Conservation (phyloP, 2,888 invertebrate genomes). For the Cantharis rufa region DNA sequence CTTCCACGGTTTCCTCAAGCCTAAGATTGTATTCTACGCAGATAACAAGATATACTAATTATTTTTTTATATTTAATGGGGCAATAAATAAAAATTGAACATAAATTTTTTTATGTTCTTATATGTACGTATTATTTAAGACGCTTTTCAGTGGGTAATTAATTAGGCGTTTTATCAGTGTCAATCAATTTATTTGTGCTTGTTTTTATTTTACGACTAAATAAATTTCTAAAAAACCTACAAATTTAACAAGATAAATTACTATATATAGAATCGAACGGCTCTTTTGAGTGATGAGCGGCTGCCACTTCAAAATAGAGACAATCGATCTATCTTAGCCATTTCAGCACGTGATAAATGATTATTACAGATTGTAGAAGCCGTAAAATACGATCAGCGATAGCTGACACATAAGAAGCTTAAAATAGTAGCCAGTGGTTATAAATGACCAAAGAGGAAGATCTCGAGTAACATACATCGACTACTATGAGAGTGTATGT, state of each 20-base stretch:
- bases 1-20: too few relatives aligned
- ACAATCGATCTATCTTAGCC: conserved; percentile 49
- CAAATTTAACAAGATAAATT: conserved; percentile 18
- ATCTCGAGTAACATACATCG: conserved; percentile 14
- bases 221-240: conserved; percentile 4
- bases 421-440: conserved; percentile 32
- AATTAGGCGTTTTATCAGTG: neutral
- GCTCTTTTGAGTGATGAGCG: conserved; percentile 44
- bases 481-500: conserved; percentile 6
- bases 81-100: neutral
- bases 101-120: too few relatives aligned
- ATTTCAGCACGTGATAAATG: conserved; percentile 48
- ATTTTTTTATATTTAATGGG: neutral
- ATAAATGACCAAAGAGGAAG: conserved; percentile 25
- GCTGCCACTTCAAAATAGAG: conserved; percentile 47
- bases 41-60: neutral
- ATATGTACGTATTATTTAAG: neutral
- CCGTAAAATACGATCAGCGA: conserved; percentile 39
- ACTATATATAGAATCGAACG: conserved; percentile 18
- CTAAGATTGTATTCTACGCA: neutral
- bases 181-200: neutral
- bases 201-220: conserved; percentile 3
- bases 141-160: neutral
- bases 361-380: conserved; percentile 45
- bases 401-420: conserved; percentile 31